These are phyloP conservation scores for Brachyhypopomus gauderio DNA, from an alignment of 2,113 vertebrate species.

Conservation along the genomic window DNA sequence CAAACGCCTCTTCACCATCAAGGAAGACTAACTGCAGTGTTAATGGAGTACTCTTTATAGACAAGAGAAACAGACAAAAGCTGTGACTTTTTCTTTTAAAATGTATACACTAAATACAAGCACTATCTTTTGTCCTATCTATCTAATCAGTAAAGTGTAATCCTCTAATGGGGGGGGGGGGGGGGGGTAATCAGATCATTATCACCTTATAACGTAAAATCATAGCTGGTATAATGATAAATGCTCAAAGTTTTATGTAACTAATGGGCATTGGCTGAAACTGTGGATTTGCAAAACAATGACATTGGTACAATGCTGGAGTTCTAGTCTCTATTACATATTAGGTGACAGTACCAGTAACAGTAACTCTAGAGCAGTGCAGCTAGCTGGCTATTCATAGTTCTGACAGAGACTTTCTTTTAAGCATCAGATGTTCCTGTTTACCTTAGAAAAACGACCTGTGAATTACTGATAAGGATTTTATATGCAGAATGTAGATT, in stretches of 20 bases:
- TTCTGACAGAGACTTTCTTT: neutral
- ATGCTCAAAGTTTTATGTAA: neutral
- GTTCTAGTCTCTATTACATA: neutral
- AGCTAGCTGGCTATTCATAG: constrained; percentile 8
- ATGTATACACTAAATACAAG: neutral
- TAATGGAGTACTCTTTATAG: constrained; percentile 68
- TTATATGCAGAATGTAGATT: neutral
- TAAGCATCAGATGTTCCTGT: constrained; percentile 11
- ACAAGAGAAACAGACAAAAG: neutral
- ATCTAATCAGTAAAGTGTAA: neutral
- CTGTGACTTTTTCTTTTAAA: neutral
- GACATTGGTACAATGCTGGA: neutral
- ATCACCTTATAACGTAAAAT: neutral
- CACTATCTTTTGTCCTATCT: neutral
- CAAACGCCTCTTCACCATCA: constrained; percentile 86
- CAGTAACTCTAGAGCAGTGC: constrained; percentile 20
- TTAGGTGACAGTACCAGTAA: constrained; percentile 8
- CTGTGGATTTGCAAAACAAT: neutral
- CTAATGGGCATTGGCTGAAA: neutral
- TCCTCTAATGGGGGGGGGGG: neutral
- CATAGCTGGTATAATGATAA: neutral
- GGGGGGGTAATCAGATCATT: neutral
- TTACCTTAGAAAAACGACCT: neutral
- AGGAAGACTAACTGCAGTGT: constrained; percentile 88
- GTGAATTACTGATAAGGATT: neutral